Percentiles rank a stretch among this genome's conserved stretches.
Conservation (phyloP, 2,888 invertebrate species). For the Micoletzkya japonica region DNA sequence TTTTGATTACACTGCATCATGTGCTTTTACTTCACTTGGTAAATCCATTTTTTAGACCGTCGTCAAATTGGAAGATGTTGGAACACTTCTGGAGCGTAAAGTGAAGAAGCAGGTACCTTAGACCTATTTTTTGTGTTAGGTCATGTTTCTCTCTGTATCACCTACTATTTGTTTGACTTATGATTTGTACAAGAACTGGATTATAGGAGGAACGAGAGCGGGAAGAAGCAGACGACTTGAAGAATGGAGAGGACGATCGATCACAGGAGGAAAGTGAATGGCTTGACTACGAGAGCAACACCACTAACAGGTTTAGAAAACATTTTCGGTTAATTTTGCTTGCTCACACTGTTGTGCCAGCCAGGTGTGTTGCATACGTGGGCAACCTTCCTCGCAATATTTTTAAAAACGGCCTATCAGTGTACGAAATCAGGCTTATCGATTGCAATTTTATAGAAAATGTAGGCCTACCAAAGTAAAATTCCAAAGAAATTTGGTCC, state of each 20-base stretch:
- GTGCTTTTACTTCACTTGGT: no score
- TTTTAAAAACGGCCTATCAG: no score
- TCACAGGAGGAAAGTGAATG: constrained; percentile 49
- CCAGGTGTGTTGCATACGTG: no score
- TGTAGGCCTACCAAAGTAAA: no score
- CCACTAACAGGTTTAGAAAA: constrained; percentile 14
- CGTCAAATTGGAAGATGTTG: constrained; percentile 56
- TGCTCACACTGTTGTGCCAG: no score
- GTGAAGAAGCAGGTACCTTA: constrained; percentile 42
- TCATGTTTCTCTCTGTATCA: not conserved
- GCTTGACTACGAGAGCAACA: constrained; percentile 42
- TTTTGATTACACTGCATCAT: not conserved
- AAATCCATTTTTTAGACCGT: constrained; percentile 28
- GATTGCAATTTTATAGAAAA: no score
- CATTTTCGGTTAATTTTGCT: not conserved
- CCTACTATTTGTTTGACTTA: not conserved
- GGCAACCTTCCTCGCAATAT: no score
- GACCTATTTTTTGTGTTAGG: not conserved
- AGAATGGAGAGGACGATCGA: constrained; percentile 25
- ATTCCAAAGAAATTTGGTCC: no score
- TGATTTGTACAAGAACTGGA: not conserved
- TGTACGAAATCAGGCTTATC: no score
- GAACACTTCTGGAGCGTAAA: constrained; percentile 50
- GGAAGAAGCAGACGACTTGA: constrained; percentile 29
- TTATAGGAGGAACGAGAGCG: constrained; percentile 33